phyloP scores from a whole-genome alignment of 2,797 vertebrate species.

The Gymnothorax reevesii region DNA sequence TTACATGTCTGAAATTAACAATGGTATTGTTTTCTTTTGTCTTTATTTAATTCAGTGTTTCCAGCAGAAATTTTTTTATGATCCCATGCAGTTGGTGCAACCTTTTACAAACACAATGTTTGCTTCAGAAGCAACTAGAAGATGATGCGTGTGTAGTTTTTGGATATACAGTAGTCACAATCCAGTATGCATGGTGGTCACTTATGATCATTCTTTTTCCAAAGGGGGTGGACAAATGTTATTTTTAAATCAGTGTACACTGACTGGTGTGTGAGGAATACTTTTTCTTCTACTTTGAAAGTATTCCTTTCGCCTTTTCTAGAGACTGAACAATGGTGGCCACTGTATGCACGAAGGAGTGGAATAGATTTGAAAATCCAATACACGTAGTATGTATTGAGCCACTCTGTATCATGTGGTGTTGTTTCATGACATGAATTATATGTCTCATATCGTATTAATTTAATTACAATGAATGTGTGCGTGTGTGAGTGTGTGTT shows the following conservation, averaged over 20 bases:
- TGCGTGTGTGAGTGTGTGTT: no score
- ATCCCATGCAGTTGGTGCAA: neutral
- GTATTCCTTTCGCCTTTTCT: neutral
- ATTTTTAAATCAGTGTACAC: neutral
- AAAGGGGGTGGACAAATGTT: neutral
- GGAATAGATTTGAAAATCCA: neutral
- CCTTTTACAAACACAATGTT: neutral
- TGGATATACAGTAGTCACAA: neutral
- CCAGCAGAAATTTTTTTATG: neutral
- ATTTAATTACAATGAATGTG: neutral
- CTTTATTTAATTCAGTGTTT: neutral
- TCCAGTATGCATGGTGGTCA: neutral
- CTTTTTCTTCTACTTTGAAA: neutral
- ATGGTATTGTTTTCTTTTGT: neutral
- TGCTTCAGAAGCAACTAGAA: neutral
- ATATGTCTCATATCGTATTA: neutral
- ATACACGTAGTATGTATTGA: neutral
- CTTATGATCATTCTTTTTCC: neutral
- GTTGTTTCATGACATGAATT: neutral
- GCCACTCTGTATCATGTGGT: neutral
- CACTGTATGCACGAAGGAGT: neutral
- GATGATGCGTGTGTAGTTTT: neutral
- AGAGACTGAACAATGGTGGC: neutral
- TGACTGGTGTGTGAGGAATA: neutral
- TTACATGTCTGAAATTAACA: neutral